Conservation (phyloP, 2,797 vertebrate species). For the Spinus olivaceus region DNA sequence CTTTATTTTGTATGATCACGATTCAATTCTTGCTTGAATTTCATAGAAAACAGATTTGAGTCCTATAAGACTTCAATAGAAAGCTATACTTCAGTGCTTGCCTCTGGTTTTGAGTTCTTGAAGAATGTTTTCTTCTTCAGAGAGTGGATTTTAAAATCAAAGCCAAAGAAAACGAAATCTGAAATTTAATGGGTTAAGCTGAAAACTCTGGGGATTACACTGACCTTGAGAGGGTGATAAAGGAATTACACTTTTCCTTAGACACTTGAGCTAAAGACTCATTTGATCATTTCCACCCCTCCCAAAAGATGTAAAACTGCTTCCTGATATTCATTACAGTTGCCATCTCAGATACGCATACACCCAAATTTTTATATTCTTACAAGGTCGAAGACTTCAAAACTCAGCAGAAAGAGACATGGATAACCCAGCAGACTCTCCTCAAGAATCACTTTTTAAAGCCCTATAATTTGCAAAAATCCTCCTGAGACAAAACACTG, state of each 20-base stretch:
- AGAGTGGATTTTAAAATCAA: not conserved
- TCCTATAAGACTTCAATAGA: not conserved
- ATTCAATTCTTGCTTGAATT: not conserved
- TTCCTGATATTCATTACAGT: slow-evolving; percentile 6
- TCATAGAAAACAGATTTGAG: not conserved
- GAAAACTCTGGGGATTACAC: not conserved
- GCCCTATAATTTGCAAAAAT: not conserved
- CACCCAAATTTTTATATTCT: not conserved
- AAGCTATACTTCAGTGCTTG: not conserved
- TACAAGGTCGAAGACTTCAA: slow-evolving; percentile 4
- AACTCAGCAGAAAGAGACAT: slow-evolving; percentile 10
- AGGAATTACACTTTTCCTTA: not conserved
- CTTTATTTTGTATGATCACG: not conserved
- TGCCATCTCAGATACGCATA: slow-evolving; percentile 14
- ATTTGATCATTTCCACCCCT: not conserved
- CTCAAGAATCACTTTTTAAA: slow-evolving; percentile 5
- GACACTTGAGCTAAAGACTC: not conserved
- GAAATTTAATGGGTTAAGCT: not conserved
- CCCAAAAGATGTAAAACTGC: not conserved
- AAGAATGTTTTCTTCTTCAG: not conserved
- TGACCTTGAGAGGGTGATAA: not conserved
- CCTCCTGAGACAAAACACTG: not conserved
- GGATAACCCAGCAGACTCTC: not conserved
- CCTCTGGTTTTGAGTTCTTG: not conserved
- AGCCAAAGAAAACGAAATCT: not conserved